Evolutionary conservation across 2,797 vertebrate genomes (phyloP).

Genomic region (Enteromius argenteus): DNA sequence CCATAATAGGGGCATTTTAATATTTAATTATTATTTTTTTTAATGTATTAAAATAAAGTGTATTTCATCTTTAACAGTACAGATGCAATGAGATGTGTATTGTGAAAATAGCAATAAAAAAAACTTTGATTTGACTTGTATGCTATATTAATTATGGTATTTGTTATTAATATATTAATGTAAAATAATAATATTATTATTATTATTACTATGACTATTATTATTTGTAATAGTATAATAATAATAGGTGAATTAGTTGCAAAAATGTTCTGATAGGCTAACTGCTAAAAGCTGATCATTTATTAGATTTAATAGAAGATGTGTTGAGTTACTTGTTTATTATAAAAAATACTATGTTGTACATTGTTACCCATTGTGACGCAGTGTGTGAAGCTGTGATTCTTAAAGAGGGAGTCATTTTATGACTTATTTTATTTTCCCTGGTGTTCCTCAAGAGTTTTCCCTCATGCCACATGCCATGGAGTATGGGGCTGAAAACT

Average conservation of each 20-base stretch:
- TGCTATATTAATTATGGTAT: not conserved
- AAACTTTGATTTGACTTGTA: not conserved
- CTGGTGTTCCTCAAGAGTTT: not conserved
- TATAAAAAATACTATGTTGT: not conserved
- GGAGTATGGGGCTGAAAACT: not conserved
- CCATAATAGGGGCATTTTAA: not conserved
- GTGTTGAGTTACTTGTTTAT: not conserved
- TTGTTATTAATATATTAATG: not conserved
- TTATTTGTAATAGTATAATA: no score
- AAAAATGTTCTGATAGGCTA: not conserved
- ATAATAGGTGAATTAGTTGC: not conserved
- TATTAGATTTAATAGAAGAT: not conserved
- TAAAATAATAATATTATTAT: no score
- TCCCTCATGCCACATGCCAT: not conserved
- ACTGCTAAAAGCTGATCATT: not conserved
- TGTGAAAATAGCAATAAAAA: not conserved
- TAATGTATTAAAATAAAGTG: not conserved
- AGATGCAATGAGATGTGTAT: not conserved
- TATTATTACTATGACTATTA: not conserved
- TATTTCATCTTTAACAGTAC: not conserved
- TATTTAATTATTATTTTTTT: not conserved
- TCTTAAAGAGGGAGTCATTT: not conserved
- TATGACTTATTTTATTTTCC: not conserved
- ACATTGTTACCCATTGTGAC: not conserved
- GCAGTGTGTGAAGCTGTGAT: not conserved